Evolutionary conservation across 2,797 vertebrate species (phyloP), one percentile per base, ranked within the genome.

Genomic region (Telmatherina bonti): DNA sequence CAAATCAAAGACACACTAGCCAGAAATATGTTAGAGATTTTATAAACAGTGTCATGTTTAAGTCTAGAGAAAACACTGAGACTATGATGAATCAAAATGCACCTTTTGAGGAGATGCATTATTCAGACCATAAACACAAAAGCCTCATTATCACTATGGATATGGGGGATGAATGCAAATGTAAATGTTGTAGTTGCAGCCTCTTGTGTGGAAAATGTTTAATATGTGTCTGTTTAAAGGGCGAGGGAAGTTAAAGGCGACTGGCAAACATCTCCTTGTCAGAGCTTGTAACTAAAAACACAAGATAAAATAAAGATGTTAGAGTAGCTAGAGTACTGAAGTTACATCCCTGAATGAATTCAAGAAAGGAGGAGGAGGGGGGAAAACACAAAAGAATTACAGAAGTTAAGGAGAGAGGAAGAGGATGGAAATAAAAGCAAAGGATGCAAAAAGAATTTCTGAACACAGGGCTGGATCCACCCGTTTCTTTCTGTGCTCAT

Each of bases 1-100:
- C 47, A 76, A 67, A 84, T 68, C 80, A 76, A 71, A 78, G 67
- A 49, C 36, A 36, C 36, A 36, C 1, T 3, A 60, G 27, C 61
- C 31, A 77, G 35, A 58, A 49, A 53, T 66, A 58, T 57, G 29
- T 67, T 26, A 15, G 52, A 70, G 29, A 56, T 64, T 82, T 81
- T 62, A 18, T 53, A 73, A 62, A 68, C 20, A 41, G 4, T 30
- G 38, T 70, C 35, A 60, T 36, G 26, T 82, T 53, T 24, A 33
- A 75, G 22, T 66, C 0, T 41, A 55, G 38, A 59, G 29, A 55
- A 56, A 43, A 26, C 18, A 36, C 35, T 56, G 4, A 47, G 10
- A 41, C 70, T 3, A 31, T 38, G 11, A 38, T 38, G 13, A 38
- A 31, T 55, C 47, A 20, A 53, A 45, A 43, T 43, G 15, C 31